Evolutionary conservation across 2,113 vertebrate species (phyloP).

Genomic region (Tilapia sparmanii): DNA sequence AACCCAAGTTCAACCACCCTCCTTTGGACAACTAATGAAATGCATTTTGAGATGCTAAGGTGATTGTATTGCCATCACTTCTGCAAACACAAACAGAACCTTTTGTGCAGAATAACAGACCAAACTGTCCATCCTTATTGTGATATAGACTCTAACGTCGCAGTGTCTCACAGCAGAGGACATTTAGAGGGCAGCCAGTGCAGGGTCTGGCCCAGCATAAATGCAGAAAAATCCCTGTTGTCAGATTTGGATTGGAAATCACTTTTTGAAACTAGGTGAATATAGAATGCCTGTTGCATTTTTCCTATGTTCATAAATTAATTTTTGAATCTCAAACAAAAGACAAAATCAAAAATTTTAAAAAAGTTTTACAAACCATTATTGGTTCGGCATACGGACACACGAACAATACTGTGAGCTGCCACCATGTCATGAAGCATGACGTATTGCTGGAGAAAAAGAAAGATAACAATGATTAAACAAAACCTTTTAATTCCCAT

Average conservation of each 20-base stretch:
- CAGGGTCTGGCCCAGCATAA: neutral
- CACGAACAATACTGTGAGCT: constrained; percentile 90
- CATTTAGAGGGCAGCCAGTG: constrained; percentile 8
- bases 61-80: neutral
- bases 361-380: constrained; percentile 73
- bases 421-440: constrained; percentile 98
- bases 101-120: neutral
- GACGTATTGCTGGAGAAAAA: constrained; percentile 85
- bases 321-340: neutral
- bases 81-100: neutral
- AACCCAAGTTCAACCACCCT: neutral
- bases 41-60: neutral
- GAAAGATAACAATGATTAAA: neutral
- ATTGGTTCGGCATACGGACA: constrained; percentile 87
- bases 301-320: neutral
- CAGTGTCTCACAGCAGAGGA: neutral
- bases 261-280: neutral
- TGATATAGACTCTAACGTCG: neutral
- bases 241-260: neutral
- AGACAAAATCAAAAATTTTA: neutral
- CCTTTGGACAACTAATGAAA: neutral
- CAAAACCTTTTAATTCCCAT: neutral
- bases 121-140: neutral
- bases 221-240: neutral
- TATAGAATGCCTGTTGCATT: neutral